Conservation (phyloP, 2,113 vertebrate species). For the Amia ocellicauda region DNA sequence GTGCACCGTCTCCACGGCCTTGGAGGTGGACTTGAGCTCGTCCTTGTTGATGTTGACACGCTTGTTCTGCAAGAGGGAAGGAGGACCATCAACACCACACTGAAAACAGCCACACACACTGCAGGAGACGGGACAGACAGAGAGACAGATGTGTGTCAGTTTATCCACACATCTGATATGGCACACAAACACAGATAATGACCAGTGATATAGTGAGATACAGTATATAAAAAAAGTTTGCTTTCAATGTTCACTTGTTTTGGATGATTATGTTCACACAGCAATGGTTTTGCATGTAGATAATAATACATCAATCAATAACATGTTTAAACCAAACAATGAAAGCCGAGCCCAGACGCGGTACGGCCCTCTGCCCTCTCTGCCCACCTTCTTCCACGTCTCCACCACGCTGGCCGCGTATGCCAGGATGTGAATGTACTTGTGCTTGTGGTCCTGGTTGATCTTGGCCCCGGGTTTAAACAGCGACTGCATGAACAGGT, state of each 20-base stretch:
- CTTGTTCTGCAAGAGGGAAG: slow-evolving; percentile 75
- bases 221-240: too few relatives aligned
- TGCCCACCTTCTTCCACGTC: slow-evolving; percentile 97
- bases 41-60: slow-evolving; percentile 96
- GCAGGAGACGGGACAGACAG: background rate
- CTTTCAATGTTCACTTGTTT: too few relatives aligned
- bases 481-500: slow-evolving; percentile 95
- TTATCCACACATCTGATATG: too few relatives aligned
- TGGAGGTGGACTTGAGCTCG: slow-evolving; percentile 92
- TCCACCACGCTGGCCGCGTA: slow-evolving; percentile 96
- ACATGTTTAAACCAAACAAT: too few relatives aligned
- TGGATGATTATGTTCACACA: too few relatives aligned
- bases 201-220: too few relatives aligned
- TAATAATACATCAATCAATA: too few relatives aligned
- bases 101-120: background rate
- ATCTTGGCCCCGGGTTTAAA: slow-evolving; percentile 97
- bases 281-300: too few relatives aligned
- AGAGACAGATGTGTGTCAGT: background rate
- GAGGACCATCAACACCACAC: slow-evolving; percentile 9
- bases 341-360: too few relatives aligned
- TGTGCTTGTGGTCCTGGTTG: slow-evolving; percentile 98
- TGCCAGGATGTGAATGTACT: slow-evolving; percentile 95
- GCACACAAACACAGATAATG: background rate
- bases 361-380: too few relatives aligned
- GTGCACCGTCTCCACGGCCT: slow-evolving; percentile 93